Base-by-base conservation (phyloP, 2,113 vertebrate genomes). In the Plotosus lineatus region DNA sequence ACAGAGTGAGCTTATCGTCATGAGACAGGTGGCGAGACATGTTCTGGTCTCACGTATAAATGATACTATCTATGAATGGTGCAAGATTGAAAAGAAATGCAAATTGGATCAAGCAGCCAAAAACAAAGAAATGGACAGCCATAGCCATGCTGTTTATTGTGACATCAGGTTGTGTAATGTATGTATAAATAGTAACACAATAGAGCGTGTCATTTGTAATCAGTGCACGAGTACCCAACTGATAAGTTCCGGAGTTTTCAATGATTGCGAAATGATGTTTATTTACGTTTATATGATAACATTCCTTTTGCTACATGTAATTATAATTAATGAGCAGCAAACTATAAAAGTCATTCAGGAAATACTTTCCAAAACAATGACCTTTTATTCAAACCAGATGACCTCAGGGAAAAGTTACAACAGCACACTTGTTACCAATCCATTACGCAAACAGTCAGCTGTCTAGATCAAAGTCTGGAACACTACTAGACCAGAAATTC, bases 1-100 rank as follows among this genome's bases (percentile, higher is more conserved):
- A 71, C 73, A 21, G 63, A 63, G 26, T 63, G 44, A n/a, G 44
- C 63, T 76, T 51, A 69, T 77, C 63, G 26, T 10, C 21, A 51
- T 46, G 56, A 77, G 56, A 17, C 28, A 73, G 51, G 17, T 9
- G 60, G 38, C 17, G 17, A 6, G 21, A 69, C 23, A 68, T 23
- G 3, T 4, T 17, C 15, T 3, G 1, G 26, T 65, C 33, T 6
- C 15, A 28, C 23, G 46, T 38, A 60, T 17, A 44, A 21, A 75
- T n/a, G 10, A 40, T 38, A 12, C 36, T 44, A 4, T 44, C 40
- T 48, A 12, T 55, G 36, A 56, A 56, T 15, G 23, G 73, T 58
- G 3, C 21, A 26, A 60, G 38, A 55, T 60, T 40, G 55, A 50
- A 53, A 53, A 53, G 21, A n/a, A 73, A 11, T 42, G 48, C 66